Conservation (phyloP, 1,140 invertebrate genomes). For the Bombus ignitus region DNA sequence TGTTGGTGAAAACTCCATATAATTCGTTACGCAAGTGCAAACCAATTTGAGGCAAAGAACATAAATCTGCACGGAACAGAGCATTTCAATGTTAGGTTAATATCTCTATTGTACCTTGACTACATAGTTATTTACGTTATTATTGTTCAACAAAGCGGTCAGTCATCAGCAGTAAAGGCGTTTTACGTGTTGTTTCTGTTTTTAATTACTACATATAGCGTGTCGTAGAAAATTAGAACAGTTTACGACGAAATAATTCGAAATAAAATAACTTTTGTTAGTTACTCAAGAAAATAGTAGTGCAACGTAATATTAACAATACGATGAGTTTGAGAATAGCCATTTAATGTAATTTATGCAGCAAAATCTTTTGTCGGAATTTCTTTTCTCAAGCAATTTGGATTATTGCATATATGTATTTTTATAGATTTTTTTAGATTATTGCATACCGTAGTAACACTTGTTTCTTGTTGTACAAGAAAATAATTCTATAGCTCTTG, state of each 20-base stretch:
- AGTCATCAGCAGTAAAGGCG: neutral
- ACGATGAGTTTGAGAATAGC: too few species aligned
- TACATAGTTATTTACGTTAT: constrained; percentile 3
- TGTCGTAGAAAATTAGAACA: neutral
- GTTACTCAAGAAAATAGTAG: too few species aligned
- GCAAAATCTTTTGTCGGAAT: too few species aligned
- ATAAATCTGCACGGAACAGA: neutral
- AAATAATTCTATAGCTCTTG: too few species aligned
- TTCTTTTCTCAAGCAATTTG: too few species aligned
- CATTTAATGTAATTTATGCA: too few species aligned
- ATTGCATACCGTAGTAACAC: too few species aligned
- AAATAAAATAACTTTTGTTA: neutral
- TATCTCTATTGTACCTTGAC: neutral
- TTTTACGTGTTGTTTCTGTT: neutral
- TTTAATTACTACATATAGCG: neutral
- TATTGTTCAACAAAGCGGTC: neutral
- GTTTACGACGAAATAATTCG: neutral
- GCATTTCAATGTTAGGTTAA: constrained; percentile 7
- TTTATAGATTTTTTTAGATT: too few species aligned
- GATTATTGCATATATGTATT: too few species aligned
- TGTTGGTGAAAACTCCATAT: neutral
- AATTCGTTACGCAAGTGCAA: neutral
- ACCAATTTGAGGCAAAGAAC: neutral
- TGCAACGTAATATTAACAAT: too few species aligned
- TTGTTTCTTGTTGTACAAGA: too few species aligned